Base-by-base conservation (phyloP, 2,888 invertebrate genomes). In the Odontocolon sp. region DNA sequence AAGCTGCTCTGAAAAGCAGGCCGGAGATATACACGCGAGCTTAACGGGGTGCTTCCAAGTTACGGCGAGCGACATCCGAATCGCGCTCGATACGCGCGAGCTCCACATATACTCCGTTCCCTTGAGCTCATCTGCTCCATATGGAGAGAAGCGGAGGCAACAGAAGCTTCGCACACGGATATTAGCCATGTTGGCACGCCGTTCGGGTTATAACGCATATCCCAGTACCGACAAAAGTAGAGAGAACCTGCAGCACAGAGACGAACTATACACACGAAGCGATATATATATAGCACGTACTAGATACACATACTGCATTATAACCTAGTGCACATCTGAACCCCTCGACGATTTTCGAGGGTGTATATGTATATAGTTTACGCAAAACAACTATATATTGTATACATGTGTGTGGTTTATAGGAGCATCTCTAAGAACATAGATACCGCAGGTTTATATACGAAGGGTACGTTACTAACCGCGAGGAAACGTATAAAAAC, bases 31-130 rank as follows among this genome's bases (percentile, higher is more conserved):
- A 77, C 72, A 74, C 71, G 77, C 73, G 31, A 54, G 78, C 72
- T 81, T 77, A 74, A 74, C 70, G 63, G 77, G 54, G 56, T 78
- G 78, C 80, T 79, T 78, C 42, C 80, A 56, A 74, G 79, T 80
- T 74, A 78, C 70, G 67, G 77, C 73, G 69, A 72, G 67, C 75
- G 66, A 76, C 77, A 78, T 80, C 78, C 77, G 73, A 80, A 81
- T 78, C 63, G 73, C 45, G 66, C 69, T 79, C 77, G 74, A 80
- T 78, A 79, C 72, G 74, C 76, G 57, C 64, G 52, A 66, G 68
- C 72, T 57, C n/a, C n/a, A n/a, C n/a, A 31, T 63, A 28, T 28
- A 5, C 18, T 31, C 14, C 47, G 56, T 31, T 31, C 52, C 18
- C 21, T 42, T 16, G n/a, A 21, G 36, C 45, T 50, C 50, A 16